Base-by-base conservation (phyloP, 2,888 invertebrate species). In the Zygothrica quintamaculata region DNA sequence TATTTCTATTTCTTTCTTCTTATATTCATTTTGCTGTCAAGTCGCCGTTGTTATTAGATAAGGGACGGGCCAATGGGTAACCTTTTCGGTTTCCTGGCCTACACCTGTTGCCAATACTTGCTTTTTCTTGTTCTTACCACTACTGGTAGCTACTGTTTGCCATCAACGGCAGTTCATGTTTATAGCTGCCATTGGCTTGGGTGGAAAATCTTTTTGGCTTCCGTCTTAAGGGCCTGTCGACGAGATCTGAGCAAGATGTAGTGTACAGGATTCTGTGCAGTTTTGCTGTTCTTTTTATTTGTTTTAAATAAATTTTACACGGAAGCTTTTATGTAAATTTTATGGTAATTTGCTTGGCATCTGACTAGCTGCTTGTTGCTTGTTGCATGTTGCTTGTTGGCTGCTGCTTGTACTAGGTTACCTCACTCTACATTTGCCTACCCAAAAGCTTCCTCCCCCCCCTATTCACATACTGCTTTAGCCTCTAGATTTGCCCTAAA, bases 241-340 rank as follows among this genome's bases (percentile, higher is more conserved):
- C 48, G 43, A 47, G 39, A 13, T 43, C 61, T 43, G 47, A 52
- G 25, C 47, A 65, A 67, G 65, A 73, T 67, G 65, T 76, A 79
- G 74, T 67, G 74, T 62, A 51, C 67, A 66, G 67, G 59, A 69
- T 66, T 77, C 67, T 53, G 55, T 39, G 44, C 47, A 65, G 52
- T 66, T 66, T 52, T n/a, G n/a, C n/a, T n/a, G n/a, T n/a, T 47
- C 31, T 39, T 84, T 72, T 70, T 80, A 78, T 81, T 78, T 77
- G 57, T 81, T 86, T 77, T 86, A 84, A 84, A 86, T 84, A 84
- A 86, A 81, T 86, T 81, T 68, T 73, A 81, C 73, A 84, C 73
- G 75, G 68, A 75, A 74, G 74, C 73, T 73, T 75, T 84, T 79
- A 86, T 84, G 86, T 77, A 79, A 73, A 84, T 84, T 75, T 71